Conservation (phyloP, 1,140 invertebrate species). For the Saccostrea cuccullata region DNA sequence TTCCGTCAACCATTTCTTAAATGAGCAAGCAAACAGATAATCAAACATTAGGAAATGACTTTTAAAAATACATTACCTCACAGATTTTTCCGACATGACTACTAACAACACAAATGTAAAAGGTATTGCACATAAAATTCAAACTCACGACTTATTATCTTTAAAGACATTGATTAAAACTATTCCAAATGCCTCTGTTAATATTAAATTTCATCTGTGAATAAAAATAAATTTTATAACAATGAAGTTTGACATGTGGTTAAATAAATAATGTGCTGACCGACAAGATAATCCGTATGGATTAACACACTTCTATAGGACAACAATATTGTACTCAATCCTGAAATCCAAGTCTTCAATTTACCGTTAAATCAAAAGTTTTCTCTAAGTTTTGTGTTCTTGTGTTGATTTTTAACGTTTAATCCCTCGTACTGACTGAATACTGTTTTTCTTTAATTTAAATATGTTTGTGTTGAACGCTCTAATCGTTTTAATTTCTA, state of each 20-base stretch:
- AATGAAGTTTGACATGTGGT: conserved; percentile 18
- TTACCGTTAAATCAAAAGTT: not conserved
- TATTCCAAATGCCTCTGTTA: not conserved
- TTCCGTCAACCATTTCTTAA: no score
- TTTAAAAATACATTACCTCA: not conserved
- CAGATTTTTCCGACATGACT: not conserved
- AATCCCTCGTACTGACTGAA: not conserved
- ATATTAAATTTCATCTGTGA: not conserved
- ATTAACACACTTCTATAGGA: not conserved
- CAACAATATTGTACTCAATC: not conserved
- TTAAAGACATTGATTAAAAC: not conserved
- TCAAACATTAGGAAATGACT: not conserved
- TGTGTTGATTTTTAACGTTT: conserved; percentile 8
- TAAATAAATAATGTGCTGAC: conserved; percentile 15
- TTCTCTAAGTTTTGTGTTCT: not conserved
- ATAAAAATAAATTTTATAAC: not conserved
- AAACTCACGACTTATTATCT: not conserved
- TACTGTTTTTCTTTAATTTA: not conserved
- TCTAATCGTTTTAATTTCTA: not conserved
- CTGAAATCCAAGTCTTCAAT: not conserved
- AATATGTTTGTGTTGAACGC: not conserved
- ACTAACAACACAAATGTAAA: not conserved
- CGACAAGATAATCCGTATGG: not conserved
- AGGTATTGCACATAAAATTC: not conserved
- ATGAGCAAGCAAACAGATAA: no score